phyloP scores from a whole-genome alignment of 2,113 vertebrate species.

The Spermophilus dauricus region DNA sequence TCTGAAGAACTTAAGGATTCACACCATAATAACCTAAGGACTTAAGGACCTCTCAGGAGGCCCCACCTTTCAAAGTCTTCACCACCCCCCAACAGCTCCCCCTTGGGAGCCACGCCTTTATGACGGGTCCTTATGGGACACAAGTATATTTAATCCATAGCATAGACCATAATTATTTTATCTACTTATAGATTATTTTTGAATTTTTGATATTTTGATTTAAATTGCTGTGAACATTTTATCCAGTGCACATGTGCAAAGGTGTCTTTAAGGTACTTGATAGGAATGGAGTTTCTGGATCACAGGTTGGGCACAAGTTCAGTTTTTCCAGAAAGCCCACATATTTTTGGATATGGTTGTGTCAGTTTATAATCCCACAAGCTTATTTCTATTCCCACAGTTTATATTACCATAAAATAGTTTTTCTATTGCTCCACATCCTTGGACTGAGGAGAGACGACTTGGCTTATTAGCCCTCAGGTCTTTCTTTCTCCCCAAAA shows the following conservation, averaged over 20 bases:
- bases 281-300: not conserved
- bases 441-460: not conserved
- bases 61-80: too few species aligned
- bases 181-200: not conserved
- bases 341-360: not conserved
- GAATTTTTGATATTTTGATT: not conserved
- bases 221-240: not conserved
- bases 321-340: conserved; percentile 18
- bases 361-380: not conserved
- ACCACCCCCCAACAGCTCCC: not conserved
- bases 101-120: not conserved
- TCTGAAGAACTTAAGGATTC: not conserved
- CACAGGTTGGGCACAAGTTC: not conserved
- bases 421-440: not conserved
- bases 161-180: not conserved
- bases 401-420: not conserved
- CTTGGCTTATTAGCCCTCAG: not conserved
- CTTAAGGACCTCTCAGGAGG: not conserved
- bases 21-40: not conserved
- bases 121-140: not conserved
- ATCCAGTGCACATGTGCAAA: not conserved
- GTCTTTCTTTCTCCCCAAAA: not conserved
- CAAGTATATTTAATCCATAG: not conserved
- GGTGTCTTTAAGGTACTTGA: not conserved
- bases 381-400: too few species aligned